Evolutionary conservation across 2,797 vertebrate genomes (phyloP), one percentile per base, ranked within the genome.

Genomic region (Ptychadena robeensis): DNA sequence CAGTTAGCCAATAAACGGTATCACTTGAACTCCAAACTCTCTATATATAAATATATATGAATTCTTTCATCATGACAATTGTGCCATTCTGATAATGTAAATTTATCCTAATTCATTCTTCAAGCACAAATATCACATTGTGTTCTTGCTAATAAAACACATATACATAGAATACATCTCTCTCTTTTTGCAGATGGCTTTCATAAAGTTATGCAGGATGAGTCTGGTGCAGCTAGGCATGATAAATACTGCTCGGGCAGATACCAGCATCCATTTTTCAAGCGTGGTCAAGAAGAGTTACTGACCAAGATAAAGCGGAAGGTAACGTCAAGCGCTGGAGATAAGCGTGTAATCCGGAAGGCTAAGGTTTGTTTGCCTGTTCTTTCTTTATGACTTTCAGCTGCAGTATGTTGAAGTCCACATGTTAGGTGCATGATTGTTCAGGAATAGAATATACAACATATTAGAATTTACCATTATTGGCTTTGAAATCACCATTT

Each of bases 291-390:
- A 68, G 91, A 94, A 66, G 93, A 93, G 34, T 82, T 95, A 37
- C 85, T 95, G 77, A 91, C 92, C 77, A 93, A 95, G 78, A 94
- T 94, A 80, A 94, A 95, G 87, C 91, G 92, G 76, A 95, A 95
- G 93, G 91, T 93, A 81, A 79, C 66, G 14, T 6, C 64, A 61
- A 69, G 77, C 40, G 57, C 68, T 30, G 78, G 66, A 63, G 78
- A 70, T 22, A 71, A 80, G 35, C 53, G 68, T 37, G 53, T 44
- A 53, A 18, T 57, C 76, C 76, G 76, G 38, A 79, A 79, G 14
- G 22, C 65, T 28, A 79, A 79, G 65, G 76, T 69, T 69, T 40
- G 78, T 63, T 63, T 78, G 22, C 30, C 44, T 66, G 2, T 65
- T 77, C 66, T 9, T 40, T 40, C 11, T 22, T 61, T 73, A 73